These are phyloP conservation scores for Hesperophylax magnus DNA, from an alignment of 1,140 invertebrate species.

Conservation along the genomic window DNA sequence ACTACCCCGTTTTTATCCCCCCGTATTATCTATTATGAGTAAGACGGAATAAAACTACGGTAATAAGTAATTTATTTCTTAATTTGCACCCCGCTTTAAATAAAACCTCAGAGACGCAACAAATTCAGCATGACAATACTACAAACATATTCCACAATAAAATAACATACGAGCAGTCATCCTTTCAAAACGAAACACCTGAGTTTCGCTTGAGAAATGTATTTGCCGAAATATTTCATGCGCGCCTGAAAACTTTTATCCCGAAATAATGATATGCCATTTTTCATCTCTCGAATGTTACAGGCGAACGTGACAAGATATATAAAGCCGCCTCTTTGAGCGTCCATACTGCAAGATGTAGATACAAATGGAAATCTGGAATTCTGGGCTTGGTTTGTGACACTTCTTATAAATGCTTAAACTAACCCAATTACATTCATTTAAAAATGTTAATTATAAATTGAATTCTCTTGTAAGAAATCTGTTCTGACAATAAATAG, in stretches of 20 bases:
- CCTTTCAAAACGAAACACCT: background rate
- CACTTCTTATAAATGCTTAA: no score
- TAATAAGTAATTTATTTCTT: no score
- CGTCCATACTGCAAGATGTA: background rate
- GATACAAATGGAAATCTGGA: no score
- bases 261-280: slow-evolving; percentile 2
- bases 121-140: background rate
- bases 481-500: no score
- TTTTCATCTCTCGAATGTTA: slow-evolving; percentile 4
- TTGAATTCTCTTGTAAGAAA: no score
- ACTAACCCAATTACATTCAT: no score
- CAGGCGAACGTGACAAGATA: background rate
- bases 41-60: no score
- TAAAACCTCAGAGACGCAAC: background rate
- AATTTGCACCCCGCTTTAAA: no score
- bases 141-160: background rate
- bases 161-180: background rate
- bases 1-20: no score
- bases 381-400: no score
- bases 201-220: slow-evolving; percentile 10
- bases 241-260: background rate
- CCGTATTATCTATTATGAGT: no score
- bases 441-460: no score
- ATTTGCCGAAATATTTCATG: slow-evolving; percentile 2
- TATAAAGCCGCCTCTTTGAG: background rate